Base-by-base conservation (phyloP, 2,888 invertebrate species). In the Drosophila ochracea region DNA sequence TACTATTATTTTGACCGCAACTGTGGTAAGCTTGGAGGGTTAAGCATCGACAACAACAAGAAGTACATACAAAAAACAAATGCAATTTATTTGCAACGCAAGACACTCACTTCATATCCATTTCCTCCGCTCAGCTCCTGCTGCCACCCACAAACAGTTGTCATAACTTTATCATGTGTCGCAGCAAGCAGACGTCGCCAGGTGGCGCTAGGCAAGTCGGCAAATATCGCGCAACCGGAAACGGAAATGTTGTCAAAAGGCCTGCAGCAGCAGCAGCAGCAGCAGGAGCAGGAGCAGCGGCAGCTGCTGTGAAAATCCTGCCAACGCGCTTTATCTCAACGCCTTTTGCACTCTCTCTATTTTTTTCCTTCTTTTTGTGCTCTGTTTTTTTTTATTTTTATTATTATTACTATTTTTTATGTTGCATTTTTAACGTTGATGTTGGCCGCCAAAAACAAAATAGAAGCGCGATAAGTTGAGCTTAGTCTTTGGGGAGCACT, bases 111-210 rank as follows among this genome's bases (percentile, higher is more conserved):
- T n/a, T 31, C 25, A 11, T 9, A 1, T 13, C 9, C 21, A 21
- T 11, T 21, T 16, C 41, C 11, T 16, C 13, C 11, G n/a, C 25
- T 35, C 11, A n/a, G 3, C 59, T 10, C 25, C 9, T 37, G 0
- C 35, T 19, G 31, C 19, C 59, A 21, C 3, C 21, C 28, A 10
- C 49, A 33, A 33, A 35, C 28, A 43, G 43, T 35, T 58, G 64
- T 69, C 75, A 71, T 68, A 80, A 80, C 80, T 80, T 80, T 78
- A 76, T 78, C 79, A 79, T 76, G 79, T 78, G 68, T 76, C 31
- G 21, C 58, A 43, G 65, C 49, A 33, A 47, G 62, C 64, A 55
- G 63, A 28, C 68, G 61, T 53, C 68, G 80, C 71, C 80, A 79
- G 79, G 79, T 79, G 79, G 64, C 76, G 76, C 67, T 67, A 72